Conservation (phyloP, 1,140 invertebrate species). For the Heterodera carotae region DNA sequence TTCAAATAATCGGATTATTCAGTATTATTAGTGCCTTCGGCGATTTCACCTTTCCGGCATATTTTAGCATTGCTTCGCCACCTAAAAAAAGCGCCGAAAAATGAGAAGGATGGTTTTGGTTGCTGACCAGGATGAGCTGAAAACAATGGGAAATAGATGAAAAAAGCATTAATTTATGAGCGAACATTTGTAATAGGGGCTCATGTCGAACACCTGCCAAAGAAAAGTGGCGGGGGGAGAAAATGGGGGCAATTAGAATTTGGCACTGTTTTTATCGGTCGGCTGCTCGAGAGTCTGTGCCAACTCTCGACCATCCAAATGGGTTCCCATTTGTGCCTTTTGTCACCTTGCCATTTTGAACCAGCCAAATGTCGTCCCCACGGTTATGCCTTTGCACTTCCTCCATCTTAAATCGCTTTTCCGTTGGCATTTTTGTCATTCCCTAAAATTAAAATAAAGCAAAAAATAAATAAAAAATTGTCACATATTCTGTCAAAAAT, state of each 20-base stretch:
- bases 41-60: slow-evolving; percentile 28
- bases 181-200: slow-evolving; percentile 26
- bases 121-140: slow-evolving; percentile 25
- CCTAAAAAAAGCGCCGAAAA: neutral
- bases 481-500: neutral
- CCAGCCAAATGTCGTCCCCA: slow-evolving; percentile 28
- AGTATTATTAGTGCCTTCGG: no score
- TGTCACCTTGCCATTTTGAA: slow-evolving; percentile 22
- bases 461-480: neutral
- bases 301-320: no score
- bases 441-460: no score
- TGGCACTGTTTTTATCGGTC: neutral
- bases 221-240: no score
- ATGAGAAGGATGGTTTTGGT: neutral
- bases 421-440: slow-evolving; percentile 5
- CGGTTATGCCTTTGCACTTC: slow-evolving; percentile 18
- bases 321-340: neutral
- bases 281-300: no score
- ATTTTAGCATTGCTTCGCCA: slow-evolving; percentile 29
- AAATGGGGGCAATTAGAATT: neutral
- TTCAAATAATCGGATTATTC: no score
- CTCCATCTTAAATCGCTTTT: slow-evolving; percentile 15
- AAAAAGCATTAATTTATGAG: neutral
- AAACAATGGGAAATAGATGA: slow-evolving; percentile 8
- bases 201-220: slow-evolving; percentile 29